Evolutionary conservation across 2,888 invertebrate species (phyloP), one percentile per base, ranked within the genome.

Genomic region (Scelioninae gen. 1): DNA sequence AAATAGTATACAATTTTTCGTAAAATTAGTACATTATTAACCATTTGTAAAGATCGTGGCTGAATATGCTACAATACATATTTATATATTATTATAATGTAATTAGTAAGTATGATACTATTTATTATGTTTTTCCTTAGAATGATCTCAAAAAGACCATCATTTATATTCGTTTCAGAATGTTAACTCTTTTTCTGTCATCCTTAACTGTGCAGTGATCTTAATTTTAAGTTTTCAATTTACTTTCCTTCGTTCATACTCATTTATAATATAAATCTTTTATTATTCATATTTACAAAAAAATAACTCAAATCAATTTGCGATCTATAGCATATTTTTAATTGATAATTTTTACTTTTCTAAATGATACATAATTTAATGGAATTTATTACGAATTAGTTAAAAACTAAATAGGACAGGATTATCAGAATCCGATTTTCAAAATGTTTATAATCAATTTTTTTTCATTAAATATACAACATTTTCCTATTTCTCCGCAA

Each of bases 121-220:
- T 62, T 72, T 53, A 72, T 62, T 40, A 62, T n/a, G 10, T 10
- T 10, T 71, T 34, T 45, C 32, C 8, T 16, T 34, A 63, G 45
- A 65, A 53, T 65, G 65, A 65, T 65, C 65, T 65, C 29, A 51
- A 65, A 65, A 65, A 65, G 62, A 65, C 51, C 23, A 51, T 4
- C 51, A 65, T 65, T 65, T 51, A 32, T 34, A 65, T 38, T 51
- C 49, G 65, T 51, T 38, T 65, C 51, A 23, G 65, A 65, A 65
- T 65, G 51, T 38, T 34, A 23, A 38, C 51, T 65, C 62, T 51
- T 49, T 51, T 51, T 51, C 38, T 51, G n/a, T 69, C 43, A 66
- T 55, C 55, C 43, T 55, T 34, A 38, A 38, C 11, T 68, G 34
- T 43, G 29, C 34, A 68, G 62, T 72, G 31, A 53, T 53, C 53